These are phyloP conservation scores for Agrypnus murinus DNA, from an alignment of 2,888 invertebrate species.

Conservation along the genomic window DNA sequence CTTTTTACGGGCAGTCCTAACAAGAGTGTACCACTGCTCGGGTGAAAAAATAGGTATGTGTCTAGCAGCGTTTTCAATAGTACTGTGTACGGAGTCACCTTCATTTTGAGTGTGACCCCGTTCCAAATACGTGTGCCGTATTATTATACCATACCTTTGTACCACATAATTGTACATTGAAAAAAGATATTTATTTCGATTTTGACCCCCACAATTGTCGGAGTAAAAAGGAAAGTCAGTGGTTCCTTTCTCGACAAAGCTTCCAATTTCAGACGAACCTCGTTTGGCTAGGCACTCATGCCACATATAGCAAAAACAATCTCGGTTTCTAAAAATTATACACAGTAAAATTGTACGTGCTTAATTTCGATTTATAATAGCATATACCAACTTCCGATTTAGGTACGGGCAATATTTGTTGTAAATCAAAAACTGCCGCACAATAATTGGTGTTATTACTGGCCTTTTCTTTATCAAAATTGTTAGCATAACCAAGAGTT, in stretches of 20 bases:
- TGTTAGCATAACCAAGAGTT: not conserved
- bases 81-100: not conserved
- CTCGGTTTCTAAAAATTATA: conserved; percentile 3
- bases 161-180: not conserved
- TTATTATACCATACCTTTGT: not conserved
- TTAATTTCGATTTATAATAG: not conserved
- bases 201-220: not conserved
- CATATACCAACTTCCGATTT: not conserved
- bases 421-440: conserved; percentile 8
- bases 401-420: not conserved
- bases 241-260: not conserved
- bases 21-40: not conserved
- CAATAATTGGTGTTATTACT: not conserved
- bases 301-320: conserved; percentile 11
- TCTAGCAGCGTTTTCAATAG: not conserved
- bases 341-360: not conserved
- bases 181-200: not conserved
- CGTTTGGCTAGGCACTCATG: not conserved
- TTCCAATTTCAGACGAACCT: not conserved
- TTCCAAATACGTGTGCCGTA: not conserved
- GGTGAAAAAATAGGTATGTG: not conserved
- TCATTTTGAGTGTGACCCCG: not conserved
- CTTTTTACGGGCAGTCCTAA: too few relatives aligned
- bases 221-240: not conserved
- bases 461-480: not conserved